phyloP scores from a whole-genome alignment of 1,140 invertebrate species.

The Patella vulgata region DNA sequence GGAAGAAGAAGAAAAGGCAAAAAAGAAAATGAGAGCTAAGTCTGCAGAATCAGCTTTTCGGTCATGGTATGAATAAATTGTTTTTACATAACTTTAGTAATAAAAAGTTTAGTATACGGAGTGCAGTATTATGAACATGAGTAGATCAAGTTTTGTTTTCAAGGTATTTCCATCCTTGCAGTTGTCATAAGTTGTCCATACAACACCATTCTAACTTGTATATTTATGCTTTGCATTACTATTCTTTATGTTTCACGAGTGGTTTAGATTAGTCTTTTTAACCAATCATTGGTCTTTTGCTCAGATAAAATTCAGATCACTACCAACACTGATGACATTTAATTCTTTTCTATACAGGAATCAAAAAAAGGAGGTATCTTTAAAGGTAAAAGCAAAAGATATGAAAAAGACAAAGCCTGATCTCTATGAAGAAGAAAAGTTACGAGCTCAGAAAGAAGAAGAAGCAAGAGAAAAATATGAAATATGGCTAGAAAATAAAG shows the following conservation, averaged over 20 bases:
- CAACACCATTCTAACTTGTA: too few relatives aligned
- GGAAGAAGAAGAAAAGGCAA: constrained; percentile 9
- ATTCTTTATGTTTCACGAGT: too few relatives aligned
- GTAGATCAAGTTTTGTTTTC: too few relatives aligned
- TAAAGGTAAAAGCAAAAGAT: constrained; percentile 19
- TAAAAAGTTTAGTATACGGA: too few relatives aligned
- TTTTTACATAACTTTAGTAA: neutral
- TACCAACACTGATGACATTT: too few relatives aligned
- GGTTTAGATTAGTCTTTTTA: too few relatives aligned
- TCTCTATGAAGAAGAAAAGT: constrained; percentile 11
- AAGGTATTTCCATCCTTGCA: too few relatives aligned
- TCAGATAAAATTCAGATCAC: too few relatives aligned
- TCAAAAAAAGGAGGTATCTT: constrained; percentile 19
- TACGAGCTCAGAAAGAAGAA: constrained; percentile 15
- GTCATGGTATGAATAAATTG: constrained; percentile 17
- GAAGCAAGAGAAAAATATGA: constrained; percentile 22
- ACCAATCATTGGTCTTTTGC: too few relatives aligned
- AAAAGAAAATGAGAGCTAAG: constrained; percentile 16
- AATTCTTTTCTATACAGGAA: constrained; percentile 20
- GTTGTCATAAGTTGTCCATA: too few relatives aligned
- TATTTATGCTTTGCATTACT: too few relatives aligned
- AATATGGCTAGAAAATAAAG: constrained; percentile 28
- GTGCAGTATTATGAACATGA: too few relatives aligned
- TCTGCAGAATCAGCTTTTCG: constrained; percentile 18
- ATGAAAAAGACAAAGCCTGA: constrained; percentile 16